phyloP scores from a whole-genome alignment of 2,888 invertebrate species.

The Acronicta aceris region DNA sequence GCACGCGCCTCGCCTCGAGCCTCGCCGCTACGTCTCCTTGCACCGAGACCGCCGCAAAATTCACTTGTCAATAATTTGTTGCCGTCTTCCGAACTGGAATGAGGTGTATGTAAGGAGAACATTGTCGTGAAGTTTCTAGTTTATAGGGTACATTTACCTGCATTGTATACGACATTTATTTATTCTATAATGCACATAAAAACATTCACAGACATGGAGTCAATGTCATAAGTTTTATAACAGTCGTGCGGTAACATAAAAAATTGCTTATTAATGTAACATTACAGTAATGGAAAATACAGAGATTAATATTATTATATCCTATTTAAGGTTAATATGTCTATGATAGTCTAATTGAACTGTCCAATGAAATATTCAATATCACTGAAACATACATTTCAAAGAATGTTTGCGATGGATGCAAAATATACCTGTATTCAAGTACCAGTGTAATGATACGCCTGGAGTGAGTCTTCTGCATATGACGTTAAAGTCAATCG shows the following conservation, averaged over 20 bases:
- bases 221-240: too few species aligned
- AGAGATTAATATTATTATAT: too few species aligned
- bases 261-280: too few species aligned
- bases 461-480: slow-evolving; percentile 20
- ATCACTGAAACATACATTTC: slow-evolving; percentile 27
- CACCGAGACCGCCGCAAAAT: slow-evolving; percentile 37
- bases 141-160: slow-evolving; percentile 25
- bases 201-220: too few species aligned
- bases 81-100: slow-evolving; percentile 25
- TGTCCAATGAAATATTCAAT: slow-evolving; percentile 17
- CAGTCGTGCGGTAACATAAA: too few species aligned
- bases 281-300: too few species aligned
- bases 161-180: not conserved
- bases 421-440: slow-evolving; percentile 8
- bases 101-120: slow-evolving; percentile 24
- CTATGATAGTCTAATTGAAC: too few species aligned
- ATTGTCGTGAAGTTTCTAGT: slow-evolving; percentile 41
- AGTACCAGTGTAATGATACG: slow-evolving; percentile 1
- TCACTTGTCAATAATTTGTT: slow-evolving; percentile 63
- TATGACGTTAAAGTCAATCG: slow-evolving; percentile 12
- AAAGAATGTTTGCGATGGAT: slow-evolving; percentile 11
- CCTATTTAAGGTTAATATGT: too few species aligned
- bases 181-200: too few species aligned
- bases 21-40: slow-evolving; percentile 20
- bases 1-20: slow-evolving; percentile 66